Percentiles rank a stretch among this genome's conserved stretches.
Evolutionary conservation across 2,888 invertebrate species (phyloP).

Genomic region (Nomada flava): DNA sequence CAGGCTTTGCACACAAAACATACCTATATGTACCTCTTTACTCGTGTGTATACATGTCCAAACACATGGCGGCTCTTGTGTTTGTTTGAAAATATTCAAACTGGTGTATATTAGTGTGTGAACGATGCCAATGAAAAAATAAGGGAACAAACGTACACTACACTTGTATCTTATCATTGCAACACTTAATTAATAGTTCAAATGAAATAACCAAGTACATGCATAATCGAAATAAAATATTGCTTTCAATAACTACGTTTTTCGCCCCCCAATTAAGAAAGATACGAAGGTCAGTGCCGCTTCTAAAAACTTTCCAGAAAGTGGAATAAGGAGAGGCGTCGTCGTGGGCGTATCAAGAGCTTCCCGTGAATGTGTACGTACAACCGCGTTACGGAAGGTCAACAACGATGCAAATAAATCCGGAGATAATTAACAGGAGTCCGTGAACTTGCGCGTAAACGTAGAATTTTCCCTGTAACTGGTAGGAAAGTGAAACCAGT

Average conservation of each 20-base stretch:
- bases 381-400: slow-evolving; percentile 37
- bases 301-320: slow-evolving; percentile 41
- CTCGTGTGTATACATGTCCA: neutral
- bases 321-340: neutral
- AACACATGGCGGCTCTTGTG: neutral
- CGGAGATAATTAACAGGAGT: slow-evolving; percentile 32
- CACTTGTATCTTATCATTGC: neutral
- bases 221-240: too few relatives aligned
- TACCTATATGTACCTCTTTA: neutral
- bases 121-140: slow-evolving; percentile 4
- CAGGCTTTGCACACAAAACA: slow-evolving; percentile 14
- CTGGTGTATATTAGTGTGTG: neutral
- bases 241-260: neutral
- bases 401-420: slow-evolving; percentile 7
- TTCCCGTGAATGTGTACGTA: neutral
- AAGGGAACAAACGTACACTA: neutral
- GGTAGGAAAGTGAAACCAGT: slow-evolving; percentile 29
- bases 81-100: slow-evolving; percentile 21
- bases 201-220: neutral
- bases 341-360: slow-evolving; percentile 37
- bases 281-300: neutral
- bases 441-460: slow-evolving; percentile 13
- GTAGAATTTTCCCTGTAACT: slow-evolving; percentile 24
- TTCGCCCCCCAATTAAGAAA: neutral
- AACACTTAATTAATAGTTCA: neutral